These are phyloP conservation scores for Stenotaenia linearis DNA, from an alignment of 2,888 invertebrate species.

Conservation along the genomic window DNA sequence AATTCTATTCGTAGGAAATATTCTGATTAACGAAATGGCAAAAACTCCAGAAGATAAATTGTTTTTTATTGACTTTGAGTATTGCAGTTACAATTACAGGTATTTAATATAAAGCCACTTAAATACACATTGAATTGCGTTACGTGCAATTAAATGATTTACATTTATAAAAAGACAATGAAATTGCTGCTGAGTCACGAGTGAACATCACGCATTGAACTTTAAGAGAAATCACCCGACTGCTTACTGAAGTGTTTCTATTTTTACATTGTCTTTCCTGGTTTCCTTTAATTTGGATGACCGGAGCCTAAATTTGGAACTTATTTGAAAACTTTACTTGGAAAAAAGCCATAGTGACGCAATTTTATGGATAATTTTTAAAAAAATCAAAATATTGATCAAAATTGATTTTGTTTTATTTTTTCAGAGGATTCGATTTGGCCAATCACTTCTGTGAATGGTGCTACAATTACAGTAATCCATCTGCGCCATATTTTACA, in stretches of 20 bases:
- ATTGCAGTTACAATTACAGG: constrained; percentile 86
- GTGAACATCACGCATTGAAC: no score
- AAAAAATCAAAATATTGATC: no score
- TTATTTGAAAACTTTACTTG: no score
- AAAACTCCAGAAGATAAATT: constrained; percentile 49
- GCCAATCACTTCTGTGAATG: constrained; percentile 91
- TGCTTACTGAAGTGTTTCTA: neutral
- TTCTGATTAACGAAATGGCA: constrained; percentile 48
- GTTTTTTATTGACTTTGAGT: constrained; percentile 86
- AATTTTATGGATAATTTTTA: no score
- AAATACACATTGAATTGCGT: no score
- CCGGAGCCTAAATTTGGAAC: no score
- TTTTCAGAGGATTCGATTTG: constrained; percentile 74
- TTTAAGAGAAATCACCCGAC: neutral
- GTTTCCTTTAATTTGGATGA: no score
- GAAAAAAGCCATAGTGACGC: no score
- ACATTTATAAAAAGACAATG: no score
- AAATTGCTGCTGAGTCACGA: no score
- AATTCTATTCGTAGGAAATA: constrained; percentile 43
- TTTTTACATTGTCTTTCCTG: no score
- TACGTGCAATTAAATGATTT: no score
- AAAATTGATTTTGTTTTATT: neutral
- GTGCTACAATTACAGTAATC: constrained; percentile 79
- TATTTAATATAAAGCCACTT: constrained; percentile 36
- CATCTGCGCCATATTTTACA: constrained; percentile 68